phyloP scores from a whole-genome alignment of 2,113 vertebrate species.

The Pseudorectes ferrugineus region DNA sequence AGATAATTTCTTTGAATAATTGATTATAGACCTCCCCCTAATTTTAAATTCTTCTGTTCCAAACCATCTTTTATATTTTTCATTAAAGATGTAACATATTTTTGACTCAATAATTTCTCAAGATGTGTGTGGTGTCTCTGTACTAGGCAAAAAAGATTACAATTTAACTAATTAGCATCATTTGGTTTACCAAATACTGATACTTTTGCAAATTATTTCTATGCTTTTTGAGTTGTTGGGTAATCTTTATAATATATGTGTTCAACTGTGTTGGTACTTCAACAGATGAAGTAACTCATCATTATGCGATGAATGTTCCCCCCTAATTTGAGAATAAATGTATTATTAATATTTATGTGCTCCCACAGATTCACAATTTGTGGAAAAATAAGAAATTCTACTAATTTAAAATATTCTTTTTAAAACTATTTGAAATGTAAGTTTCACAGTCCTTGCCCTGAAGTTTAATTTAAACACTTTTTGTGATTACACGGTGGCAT shows the following conservation, averaged over 20 bases:
- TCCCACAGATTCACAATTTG: neutral
- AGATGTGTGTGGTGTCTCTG: neutral
- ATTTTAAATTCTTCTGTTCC: neutral
- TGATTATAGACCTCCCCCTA: neutral
- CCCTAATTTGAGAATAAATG: neutral
- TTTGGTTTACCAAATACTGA: neutral
- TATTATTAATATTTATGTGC: neutral
- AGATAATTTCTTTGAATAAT: neutral
- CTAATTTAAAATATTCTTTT: neutral
- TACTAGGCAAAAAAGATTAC: neutral
- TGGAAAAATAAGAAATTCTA: neutral
- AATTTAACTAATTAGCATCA: neutral
- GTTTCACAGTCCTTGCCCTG: neutral
- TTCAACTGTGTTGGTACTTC: neutral
- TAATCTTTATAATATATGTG: slow-evolving; percentile 1
- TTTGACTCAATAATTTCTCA: neutral
- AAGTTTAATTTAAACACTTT: neutral
- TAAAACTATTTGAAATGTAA: neutral
- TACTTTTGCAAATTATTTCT: neutral
- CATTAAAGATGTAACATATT: neutral
- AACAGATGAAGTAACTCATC: neutral
- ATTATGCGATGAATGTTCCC: neutral
- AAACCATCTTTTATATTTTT: neutral
- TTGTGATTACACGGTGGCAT: neutral
- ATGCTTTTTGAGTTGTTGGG: neutral